A percentile compares a stretch with the other conserved stretches of the same genome.
Conservation (phyloP, 37 sponge, comb jelly and placozoan genomes). For the Hexactinellida sp. region DNA sequence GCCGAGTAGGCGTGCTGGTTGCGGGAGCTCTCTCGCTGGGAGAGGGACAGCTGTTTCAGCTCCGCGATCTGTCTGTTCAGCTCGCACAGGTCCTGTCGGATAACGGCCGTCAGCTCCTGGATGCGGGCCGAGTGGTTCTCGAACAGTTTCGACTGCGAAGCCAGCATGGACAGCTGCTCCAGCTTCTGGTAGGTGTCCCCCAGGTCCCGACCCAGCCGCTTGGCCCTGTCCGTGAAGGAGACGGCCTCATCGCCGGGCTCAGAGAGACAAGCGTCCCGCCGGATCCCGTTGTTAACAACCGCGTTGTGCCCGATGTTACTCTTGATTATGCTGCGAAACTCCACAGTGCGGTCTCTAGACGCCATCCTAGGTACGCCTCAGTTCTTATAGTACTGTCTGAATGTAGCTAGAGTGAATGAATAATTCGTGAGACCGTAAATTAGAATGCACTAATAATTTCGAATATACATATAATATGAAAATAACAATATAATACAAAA, state of each 20-base stretch:
- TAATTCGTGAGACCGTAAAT: no score
- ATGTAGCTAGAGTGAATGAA: no score
- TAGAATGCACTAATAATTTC: neutral
- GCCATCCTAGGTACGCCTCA: neutral
- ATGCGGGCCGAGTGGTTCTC: slow-evolving; percentile 82
- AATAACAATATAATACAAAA: neutral
- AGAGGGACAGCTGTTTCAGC: neutral
- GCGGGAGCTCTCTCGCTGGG: neutral
- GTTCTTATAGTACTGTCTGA: neutral
- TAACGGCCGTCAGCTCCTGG: slow-evolving; percentile 82
- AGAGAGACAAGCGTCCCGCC: neutral
- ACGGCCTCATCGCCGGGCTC: neutral
- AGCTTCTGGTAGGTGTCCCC: neutral
- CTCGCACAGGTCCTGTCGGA: slow-evolving; percentile 45
- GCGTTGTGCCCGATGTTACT: neutral
- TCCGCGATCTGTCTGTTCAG: neutral
- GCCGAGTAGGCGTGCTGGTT: neutral
- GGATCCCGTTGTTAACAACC: neutral
- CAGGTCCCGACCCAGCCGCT: neutral
- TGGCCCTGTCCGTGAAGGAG: neutral
- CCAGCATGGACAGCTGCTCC: slow-evolving; percentile 1
- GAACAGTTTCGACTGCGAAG: slow-evolving; percentile 36
- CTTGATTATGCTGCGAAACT: neutral
- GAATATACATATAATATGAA: neutral
- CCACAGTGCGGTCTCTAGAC: neutral